Base-by-base conservation (phyloP, 2,888 invertebrate genomes). In the Macaria liturata region DNA sequence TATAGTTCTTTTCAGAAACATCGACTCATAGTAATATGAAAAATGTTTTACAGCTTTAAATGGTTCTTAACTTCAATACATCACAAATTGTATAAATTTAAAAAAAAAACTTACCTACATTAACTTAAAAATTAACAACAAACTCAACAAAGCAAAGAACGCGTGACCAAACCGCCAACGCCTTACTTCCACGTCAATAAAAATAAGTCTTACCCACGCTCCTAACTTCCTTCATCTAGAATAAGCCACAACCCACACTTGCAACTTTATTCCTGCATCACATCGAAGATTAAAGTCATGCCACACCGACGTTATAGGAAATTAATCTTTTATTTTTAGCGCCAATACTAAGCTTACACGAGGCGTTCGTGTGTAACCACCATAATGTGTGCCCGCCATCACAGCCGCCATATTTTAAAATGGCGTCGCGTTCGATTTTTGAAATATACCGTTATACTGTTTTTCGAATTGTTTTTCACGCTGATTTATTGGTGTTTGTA, bases 241-340 rank as follows among this genome's bases (percentile, higher is more conserved):
- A 60, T 72, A 65, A 69, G 63, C 66, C 60, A 49, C 60, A 67
- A 67, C 65, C 55, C 62, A 62, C 65, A 69, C 66, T 69, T 68
- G 57, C 63, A 71, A 65, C 73, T 63, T 63, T 68, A 65, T 71
- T 69, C 62, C 62, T 64, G 52, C 71, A 70, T 66, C 72, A 72
- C 74, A 74, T 76, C 70, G 61, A 69, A 75, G 76, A 83, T 83
- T 78, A 75, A 75, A 76, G 70, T 67, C 75, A 75, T 74, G 75
- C 81, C 80, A 81, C 78, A 74, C 67, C 75, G 66, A 78, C 80
- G 76, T 79, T 76, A 83, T 76, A 80, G 86, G 81, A 84, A 88
- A 88, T 88, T 86, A 87, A 86, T 83, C 82, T 84, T 86, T 86
- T 87, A 88, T 88, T 88, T 88, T 83, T 86, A 87, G 85, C 74